Percentiles rank a stretch among this genome's conserved stretches.
phyloP scores from a whole-genome alignment of 2,888 invertebrate species.

The Andrena marginata region DNA sequence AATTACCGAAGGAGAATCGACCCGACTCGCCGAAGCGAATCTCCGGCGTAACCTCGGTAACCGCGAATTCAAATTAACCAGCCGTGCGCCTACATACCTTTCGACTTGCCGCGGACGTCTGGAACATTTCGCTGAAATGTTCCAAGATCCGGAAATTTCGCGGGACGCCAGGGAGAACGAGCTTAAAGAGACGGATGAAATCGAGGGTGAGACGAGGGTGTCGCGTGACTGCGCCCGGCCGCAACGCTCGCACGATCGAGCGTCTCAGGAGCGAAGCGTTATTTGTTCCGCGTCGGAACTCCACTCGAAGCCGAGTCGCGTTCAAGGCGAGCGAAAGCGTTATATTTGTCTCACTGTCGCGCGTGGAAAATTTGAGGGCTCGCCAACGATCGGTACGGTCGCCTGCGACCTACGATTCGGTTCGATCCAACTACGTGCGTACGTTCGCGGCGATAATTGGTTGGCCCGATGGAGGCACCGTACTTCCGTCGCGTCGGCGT shows the following conservation, averaged over 20 bases:
- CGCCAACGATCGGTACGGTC: neutral
- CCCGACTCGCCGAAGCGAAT: conserved; percentile 80
- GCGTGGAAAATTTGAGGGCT: neutral
- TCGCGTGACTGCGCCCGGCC: conserved; percentile 51
- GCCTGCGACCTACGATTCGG: neutral
- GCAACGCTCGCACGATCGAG: neutral
- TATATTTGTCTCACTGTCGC: too few species aligned
- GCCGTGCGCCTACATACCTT: conserved; percentile 71
- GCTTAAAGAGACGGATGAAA: neutral
- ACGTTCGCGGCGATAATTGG: too few species aligned
- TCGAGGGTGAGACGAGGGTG: conserved; percentile 27
- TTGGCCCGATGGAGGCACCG: too few species aligned
- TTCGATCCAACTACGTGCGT: neutral
- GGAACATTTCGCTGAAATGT: neutral
- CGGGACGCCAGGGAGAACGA: neutral
- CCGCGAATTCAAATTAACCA: conserved; percentile 76
- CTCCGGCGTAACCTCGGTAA: conserved; percentile 78
- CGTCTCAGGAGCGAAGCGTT: conserved; percentile 65
- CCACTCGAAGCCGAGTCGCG: too few species aligned
- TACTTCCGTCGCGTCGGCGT: neutral
- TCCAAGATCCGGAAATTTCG: neutral
- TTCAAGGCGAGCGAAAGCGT: too few species aligned
- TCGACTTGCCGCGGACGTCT: conserved; percentile 58
- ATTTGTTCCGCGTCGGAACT: conserved; percentile 56
- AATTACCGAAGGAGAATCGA: conserved; percentile 52